phyloP scores from a whole-genome alignment of 2,113 vertebrate genomes.

The Maccullochella peelii region DNA sequence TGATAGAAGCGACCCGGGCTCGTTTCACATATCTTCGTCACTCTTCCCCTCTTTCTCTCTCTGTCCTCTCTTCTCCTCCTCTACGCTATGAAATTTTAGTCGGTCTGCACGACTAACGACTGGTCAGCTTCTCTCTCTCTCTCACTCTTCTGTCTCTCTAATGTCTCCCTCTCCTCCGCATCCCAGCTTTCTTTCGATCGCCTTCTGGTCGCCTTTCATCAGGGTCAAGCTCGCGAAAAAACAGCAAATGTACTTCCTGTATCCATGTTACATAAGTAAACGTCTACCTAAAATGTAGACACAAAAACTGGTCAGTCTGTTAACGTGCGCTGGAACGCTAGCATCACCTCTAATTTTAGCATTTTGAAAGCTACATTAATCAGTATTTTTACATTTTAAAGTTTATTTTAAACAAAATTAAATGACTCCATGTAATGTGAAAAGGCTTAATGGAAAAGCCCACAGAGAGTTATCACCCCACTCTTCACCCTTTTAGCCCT shows the following conservation, averaged over 20 bases:
- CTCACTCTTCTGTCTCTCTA: conserved; percentile 27
- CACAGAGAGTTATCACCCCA: neutral
- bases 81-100: rapidly evolving
- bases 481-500: no score
- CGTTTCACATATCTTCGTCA: conserved; percentile 7
- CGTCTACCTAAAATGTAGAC: neutral
- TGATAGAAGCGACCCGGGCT: conserved; percentile 2
- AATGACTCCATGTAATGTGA: neutral
- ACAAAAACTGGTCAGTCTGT: neutral
- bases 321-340: neutral
- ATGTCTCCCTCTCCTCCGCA: conserved; percentile 7
- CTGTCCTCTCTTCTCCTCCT: conserved; percentile 5
- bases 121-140: conserved; percentile 3
- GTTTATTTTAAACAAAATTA: neutral
- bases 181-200: conserved; percentile 40
- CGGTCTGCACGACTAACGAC: neutral
- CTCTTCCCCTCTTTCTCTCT: neutral
- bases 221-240: neutral
- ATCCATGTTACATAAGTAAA: neutral
- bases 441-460: neutral
- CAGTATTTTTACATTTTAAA: neutral
- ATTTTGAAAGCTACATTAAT: neutral
- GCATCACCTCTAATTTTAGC: neutral
- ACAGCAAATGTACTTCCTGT: conserved; percentile 28
- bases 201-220: conserved; percentile 32